Percentiles rank a stretch among this genome's conserved stretches.
Evolutionary conservation across 2,888 invertebrate genomes (phyloP).

Genomic region (Encarsia formosa): DNA sequence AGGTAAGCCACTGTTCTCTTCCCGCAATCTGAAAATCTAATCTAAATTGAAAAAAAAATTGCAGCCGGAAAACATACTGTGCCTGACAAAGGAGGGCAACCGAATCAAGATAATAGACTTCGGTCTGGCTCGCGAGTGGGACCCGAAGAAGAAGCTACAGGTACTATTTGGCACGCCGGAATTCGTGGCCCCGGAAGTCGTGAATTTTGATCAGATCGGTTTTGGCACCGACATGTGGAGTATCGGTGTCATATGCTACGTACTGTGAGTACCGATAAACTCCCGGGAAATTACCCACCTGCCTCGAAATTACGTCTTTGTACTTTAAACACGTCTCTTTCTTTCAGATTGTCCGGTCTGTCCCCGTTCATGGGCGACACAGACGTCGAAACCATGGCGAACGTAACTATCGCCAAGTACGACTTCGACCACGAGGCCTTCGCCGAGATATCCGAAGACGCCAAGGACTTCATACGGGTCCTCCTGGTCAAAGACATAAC

Average conservation of each 20-base stretch:
- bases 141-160: constrained; percentile 86
- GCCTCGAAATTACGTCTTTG: too few relatives aligned
- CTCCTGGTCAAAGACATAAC: constrained; percentile 87
- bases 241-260: constrained; percentile 96
- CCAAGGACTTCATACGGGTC: constrained; percentile 92
- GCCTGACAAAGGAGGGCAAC: constrained; percentile 93
- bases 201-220: constrained; percentile 95
- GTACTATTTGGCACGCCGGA: constrained; percentile 97
- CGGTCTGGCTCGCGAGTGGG: constrained; percentile 88
- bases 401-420: constrained; percentile 94
- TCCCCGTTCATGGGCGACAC: constrained; percentile 99
- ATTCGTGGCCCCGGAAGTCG: constrained; percentile 97
- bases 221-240: constrained; percentile 99
- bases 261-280: constrained; percentile 93
- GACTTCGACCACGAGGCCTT: constrained; percentile 98
- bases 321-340: too few relatives aligned
- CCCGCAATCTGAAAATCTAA: too few relatives aligned
- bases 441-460: constrained; percentile 87
- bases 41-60: too few relatives aligned
- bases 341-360: constrained; percentile 79
- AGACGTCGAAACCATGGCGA: constrained; percentile 97
- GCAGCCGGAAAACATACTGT: constrained; percentile 97
- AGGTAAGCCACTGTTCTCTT: constrained; percentile 58
- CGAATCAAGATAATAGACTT: constrained; percentile 98
- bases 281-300: too few relatives aligned